These are phyloP conservation scores for Melanostigma gelatinosum DNA, from an alignment of 2,113 vertebrate species.

Conservation along the genomic window DNA sequence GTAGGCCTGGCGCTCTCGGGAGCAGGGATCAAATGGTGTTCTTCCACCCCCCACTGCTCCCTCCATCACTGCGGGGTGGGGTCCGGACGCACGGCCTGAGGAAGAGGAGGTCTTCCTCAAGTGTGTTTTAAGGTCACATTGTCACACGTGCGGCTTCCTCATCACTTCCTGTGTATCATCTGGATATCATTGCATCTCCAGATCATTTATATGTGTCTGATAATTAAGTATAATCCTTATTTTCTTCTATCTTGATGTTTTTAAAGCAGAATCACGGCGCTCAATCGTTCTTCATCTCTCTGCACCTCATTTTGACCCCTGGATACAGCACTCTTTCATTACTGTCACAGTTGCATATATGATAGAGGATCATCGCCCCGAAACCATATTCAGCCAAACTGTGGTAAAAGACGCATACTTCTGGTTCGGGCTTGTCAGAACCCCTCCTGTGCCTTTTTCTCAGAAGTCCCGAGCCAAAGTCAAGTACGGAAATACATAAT, in stretches of 20 bases:
- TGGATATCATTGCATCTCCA: conserved; percentile 50
- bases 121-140: conserved; percentile 59
- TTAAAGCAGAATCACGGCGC: conserved; percentile 2
- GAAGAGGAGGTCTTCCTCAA: conserved; percentile 51
- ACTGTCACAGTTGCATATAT: conserved; percentile 60
- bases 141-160: conserved; percentile 34
- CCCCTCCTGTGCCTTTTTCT: conserved; percentile 45
- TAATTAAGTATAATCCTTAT: neutral
- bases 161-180: conserved; percentile 62
- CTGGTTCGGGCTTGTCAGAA: conserved; percentile 60
- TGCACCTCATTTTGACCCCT: conserved; percentile 54
- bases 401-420: conserved; percentile 58
- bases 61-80: conserved; percentile 56
- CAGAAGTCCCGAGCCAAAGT: conserved; percentile 53
- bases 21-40: conserved; percentile 70
- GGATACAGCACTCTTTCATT: conserved; percentile 60
- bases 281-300: conserved; percentile 15
- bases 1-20: conserved; percentile 65
- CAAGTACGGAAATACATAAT: conserved; percentile 53
- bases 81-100: conserved; percentile 39
- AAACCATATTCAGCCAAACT: conserved; percentile 67
- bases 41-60: conserved; percentile 62
- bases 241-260: conserved; percentile 8
- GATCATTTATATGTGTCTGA: neutral
- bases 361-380: conserved; percentile 52